Percentiles rank a stretch among this genome's conserved stretches.
Evolutionary conservation across 2,797 vertebrate species (phyloP).

Genomic region (Gambusia yucatana): DNA sequence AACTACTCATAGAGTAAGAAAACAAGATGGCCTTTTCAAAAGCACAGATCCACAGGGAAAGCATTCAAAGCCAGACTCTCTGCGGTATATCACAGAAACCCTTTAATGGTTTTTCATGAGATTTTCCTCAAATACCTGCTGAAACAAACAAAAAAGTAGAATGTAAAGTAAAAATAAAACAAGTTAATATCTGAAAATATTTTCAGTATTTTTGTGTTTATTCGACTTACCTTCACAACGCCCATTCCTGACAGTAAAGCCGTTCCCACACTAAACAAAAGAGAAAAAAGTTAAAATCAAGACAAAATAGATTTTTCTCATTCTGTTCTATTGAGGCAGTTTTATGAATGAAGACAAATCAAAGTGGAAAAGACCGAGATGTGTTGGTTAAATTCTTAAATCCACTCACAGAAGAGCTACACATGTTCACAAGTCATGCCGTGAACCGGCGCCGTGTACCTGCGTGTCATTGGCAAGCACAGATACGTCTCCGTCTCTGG

Average conservation of each 20-base stretch:
- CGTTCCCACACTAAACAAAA: conserved; percentile 84
- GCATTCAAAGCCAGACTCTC: neutral
- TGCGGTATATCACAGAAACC: neutral
- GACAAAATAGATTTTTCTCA: neutral
- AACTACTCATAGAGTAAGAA: conserved; percentile 46
- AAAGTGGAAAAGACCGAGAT: neutral
- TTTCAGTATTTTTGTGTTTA: neutral
- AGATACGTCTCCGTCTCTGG: conserved; percentile 58
- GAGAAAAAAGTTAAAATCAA: neutral
- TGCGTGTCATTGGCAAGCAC: conserved; percentile 70
- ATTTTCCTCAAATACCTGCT: conserved; percentile 64
- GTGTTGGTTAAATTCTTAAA: neutral
- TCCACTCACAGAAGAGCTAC: neutral
- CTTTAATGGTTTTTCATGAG: conserved; percentile 18
- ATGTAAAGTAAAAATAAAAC: conserved; percentile 7
- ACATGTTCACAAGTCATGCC: conserved; percentile 32
- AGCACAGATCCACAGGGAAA: conserved; percentile 13
- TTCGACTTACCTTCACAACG: conserved; percentile 84
- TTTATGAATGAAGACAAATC: neutral
- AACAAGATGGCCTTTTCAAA: conserved; percentile 2
- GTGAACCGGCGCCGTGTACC: conserved; percentile 64
- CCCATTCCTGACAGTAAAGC: conserved; percentile 85
- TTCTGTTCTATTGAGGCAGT: neutral
- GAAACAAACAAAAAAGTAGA: conserved; percentile 44
- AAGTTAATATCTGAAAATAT: neutral